These are phyloP conservation scores for Pterostichus niger DNA, from an alignment of 2,888 invertebrate genomes.

Conservation along the genomic window DNA sequence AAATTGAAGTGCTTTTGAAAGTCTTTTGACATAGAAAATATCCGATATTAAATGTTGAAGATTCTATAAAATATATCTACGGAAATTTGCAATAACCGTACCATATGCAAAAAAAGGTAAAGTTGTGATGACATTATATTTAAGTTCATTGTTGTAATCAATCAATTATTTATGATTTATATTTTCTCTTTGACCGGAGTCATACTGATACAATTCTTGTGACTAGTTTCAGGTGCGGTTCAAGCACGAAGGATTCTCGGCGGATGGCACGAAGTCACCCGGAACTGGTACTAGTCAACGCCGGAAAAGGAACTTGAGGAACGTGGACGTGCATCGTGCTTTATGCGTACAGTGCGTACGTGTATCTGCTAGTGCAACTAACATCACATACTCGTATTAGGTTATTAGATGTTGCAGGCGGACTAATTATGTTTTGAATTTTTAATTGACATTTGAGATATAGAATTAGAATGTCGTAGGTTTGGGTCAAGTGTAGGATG, in stretches of 20 bases:
- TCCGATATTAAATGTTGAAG: too few relatives aligned
- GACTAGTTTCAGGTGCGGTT: conserved; percentile 32
- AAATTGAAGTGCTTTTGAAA: too few relatives aligned
- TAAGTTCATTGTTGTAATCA: too few relatives aligned
- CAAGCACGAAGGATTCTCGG: not conserved
- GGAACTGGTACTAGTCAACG: conserved; percentile 18
- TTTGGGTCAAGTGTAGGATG: conserved; percentile 38
- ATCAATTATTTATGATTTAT: too few relatives aligned
- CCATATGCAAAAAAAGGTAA: too few relatives aligned
- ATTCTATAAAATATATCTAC: too few relatives aligned
- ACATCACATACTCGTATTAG: conserved; percentile 25
- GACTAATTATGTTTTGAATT: conserved; percentile 39
- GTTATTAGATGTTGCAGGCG: conserved; percentile 28
- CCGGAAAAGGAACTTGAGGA: conserved; percentile 50
- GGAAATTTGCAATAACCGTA: too few relatives aligned
- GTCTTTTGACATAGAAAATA: too few relatives aligned
- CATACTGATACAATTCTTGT: not conserved
- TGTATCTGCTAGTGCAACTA: not conserved
- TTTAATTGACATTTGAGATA: conserved; percentile 43
- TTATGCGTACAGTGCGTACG: conserved; percentile 10
- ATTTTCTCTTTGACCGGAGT: too few relatives aligned
- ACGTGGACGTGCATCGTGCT: conserved; percentile 21
- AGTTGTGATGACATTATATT: too few relatives aligned
- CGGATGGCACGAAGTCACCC: conserved; percentile 49
- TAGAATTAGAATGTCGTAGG: conserved; percentile 40